These are phyloP conservation scores for Tragelaphus scriptus DNA, from an alignment of 2,113 vertebrate genomes.

Conservation along the genomic window DNA sequence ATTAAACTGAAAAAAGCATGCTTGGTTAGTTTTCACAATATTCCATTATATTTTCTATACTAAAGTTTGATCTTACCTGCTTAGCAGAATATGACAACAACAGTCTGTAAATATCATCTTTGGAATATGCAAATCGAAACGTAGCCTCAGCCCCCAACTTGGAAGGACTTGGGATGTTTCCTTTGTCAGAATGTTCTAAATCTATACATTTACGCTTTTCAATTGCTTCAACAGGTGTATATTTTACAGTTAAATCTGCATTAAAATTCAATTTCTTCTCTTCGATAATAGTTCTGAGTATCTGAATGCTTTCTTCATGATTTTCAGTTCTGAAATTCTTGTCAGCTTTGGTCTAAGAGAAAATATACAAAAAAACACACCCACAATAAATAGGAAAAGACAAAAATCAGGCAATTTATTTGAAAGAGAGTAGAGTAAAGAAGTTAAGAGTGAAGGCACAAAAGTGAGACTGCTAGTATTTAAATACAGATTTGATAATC, in stretches of 20 bases:
- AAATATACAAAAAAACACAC: neutral
- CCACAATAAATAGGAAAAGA: neutral
- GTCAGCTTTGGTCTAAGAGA: conserved; percentile 83
- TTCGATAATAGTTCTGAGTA: conserved; percentile 77
- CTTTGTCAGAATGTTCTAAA: fast-evolving
- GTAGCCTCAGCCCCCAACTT: fast-evolving
- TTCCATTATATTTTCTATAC: neutral
- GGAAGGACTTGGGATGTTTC: fast-evolving
- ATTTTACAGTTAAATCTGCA: conserved; percentile 79
- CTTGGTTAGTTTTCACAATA: neutral
- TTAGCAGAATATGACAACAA: conserved; percentile 53
- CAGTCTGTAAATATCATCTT: conserved; percentile 55
- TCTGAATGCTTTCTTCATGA: conserved; percentile 76
- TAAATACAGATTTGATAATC: neutral
- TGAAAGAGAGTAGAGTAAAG: neutral
- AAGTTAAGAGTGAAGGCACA: neutral
- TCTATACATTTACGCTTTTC: fast-evolving
- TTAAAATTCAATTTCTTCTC: conserved; percentile 51
- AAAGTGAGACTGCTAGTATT: neutral
- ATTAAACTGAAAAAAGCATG: neutral
- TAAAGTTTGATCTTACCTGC: conserved; percentile 76
- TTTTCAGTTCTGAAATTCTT: conserved; percentile 82
- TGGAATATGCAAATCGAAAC: conserved; percentile 22
- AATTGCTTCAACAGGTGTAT: conserved; percentile 58
- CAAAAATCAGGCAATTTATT: neutral